Evolutionary conservation across 2,797 vertebrate species (phyloP).

Genomic region (Mormyrus hasselquistii): DNA sequence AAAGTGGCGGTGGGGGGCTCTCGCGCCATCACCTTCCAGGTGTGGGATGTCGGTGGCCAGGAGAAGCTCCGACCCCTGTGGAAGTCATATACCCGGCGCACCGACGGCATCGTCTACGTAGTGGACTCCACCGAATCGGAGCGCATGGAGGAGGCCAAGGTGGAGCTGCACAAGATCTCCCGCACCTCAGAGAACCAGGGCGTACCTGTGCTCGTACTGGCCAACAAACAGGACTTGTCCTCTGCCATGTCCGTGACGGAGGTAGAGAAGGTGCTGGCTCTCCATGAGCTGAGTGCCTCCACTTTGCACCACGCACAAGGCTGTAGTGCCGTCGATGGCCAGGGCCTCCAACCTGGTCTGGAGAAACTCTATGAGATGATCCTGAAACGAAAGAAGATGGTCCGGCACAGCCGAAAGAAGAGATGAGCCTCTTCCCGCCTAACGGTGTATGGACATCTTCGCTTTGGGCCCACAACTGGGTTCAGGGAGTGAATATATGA

Average conservation of each 20-base stretch:
- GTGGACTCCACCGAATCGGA: slow-evolving; percentile 76
- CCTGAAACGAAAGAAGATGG: slow-evolving; percentile 72
- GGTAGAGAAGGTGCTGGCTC: slow-evolving; percentile 74
- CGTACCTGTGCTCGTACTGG: slow-evolving; percentile 74
- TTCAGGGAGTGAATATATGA: slow-evolving; percentile 43
- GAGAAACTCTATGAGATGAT: slow-evolving; percentile 87
- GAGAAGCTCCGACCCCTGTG: slow-evolving; percentile 82
- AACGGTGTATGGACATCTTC: slow-evolving; percentile 19
- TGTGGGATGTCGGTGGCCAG: slow-evolving; percentile 85
- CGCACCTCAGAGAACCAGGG: slow-evolving; percentile 81
- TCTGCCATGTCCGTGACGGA: slow-evolving; percentile 61
- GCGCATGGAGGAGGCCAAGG: slow-evolving; percentile 80
- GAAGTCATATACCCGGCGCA: slow-evolving; percentile 82
- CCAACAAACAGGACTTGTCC: slow-evolving; percentile 80
- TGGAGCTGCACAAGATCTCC: slow-evolving; percentile 79
- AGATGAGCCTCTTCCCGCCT: slow-evolving; percentile 55
- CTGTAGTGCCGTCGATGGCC: slow-evolving; percentile 79
- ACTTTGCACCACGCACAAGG: slow-evolving; percentile 73
- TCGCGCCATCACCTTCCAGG: slow-evolving; percentile 72
- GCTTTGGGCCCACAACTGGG: slow-evolving; percentile 32
- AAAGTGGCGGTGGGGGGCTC: slow-evolving; percentile 69
- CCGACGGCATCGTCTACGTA: slow-evolving; percentile 81
- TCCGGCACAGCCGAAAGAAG: slow-evolving; percentile 66
- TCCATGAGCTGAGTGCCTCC: slow-evolving; percentile 67
- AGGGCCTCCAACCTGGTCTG: slow-evolving; percentile 72